These are phyloP conservation scores for Cygnus atratus DNA, from an alignment of 2,113 vertebrate genomes.

Conservation along the genomic window DNA sequence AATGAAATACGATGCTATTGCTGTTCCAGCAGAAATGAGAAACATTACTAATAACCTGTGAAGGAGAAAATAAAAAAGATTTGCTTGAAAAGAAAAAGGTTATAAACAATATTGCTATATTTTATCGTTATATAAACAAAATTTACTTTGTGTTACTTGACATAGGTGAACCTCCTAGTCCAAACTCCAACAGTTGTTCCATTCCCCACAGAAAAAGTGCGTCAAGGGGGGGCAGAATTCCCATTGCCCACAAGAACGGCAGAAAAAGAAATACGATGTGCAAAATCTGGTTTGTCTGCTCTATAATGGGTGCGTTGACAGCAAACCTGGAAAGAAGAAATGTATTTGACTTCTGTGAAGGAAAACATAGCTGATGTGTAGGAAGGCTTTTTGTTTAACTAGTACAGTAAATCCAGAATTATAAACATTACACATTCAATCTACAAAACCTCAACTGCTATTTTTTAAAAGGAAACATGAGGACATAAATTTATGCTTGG, in stretches of 20 bases:
- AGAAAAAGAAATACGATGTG: slow-evolving; percentile 91
- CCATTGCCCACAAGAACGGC: slow-evolving; percentile 92
- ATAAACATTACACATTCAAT: neutral
- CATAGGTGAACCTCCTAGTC: slow-evolving; percentile 94
- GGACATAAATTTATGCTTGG: neutral
- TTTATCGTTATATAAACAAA: slow-evolving; percentile 31
- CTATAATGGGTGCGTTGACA: slow-evolving; percentile 80
- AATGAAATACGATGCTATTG: slow-evolving; percentile 90
- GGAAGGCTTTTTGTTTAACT: neutral
- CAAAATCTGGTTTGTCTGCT: slow-evolving; percentile 89
- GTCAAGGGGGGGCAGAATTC: slow-evolving; percentile 90
- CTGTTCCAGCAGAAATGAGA: slow-evolving; percentile 82
- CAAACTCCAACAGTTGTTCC: slow-evolving; percentile 93
- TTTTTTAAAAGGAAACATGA: neutral
- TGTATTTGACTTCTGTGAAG: slow-evolving; percentile 21
- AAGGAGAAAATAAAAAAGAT: slow-evolving; percentile 60
- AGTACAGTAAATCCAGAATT: neutral
- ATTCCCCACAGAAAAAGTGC: slow-evolving; percentile 93
- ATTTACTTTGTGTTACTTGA: slow-evolving; percentile 89
- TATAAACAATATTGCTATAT: neutral
- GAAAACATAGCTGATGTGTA: neutral
- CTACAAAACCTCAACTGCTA: neutral
- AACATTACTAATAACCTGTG: slow-evolving; percentile 93
- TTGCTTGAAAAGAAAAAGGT: slow-evolving; percentile 65
- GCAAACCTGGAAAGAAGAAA: slow-evolving; percentile 81